Percentiles rank a stretch among this genome's conserved stretches.
phyloP scores from a whole-genome alignment of 23 tunicate species.

The Diplosoma virens region DNA sequence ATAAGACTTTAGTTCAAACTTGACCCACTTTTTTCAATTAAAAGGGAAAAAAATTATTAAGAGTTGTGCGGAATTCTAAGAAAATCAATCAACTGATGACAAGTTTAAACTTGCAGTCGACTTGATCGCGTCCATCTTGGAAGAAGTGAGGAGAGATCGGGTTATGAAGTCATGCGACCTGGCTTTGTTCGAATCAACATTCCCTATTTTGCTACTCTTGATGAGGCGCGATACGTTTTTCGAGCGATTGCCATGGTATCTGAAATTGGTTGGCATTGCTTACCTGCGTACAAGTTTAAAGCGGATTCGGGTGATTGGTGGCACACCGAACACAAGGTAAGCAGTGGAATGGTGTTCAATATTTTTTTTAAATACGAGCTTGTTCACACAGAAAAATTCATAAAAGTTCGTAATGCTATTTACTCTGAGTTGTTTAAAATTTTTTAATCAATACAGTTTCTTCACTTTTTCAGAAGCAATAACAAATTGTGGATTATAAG shows the following conservation, averaged over 20 bases:
- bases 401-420: no score
- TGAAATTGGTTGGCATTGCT: conserved; percentile 65
- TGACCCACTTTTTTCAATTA: no score
- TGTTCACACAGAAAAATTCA: no score
- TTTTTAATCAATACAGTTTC: no score
- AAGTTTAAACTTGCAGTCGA: conserved; percentile 40
- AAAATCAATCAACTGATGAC: no score
- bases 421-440: neutral
- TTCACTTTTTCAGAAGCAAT: no score
- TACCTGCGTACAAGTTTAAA: conserved; percentile 86
- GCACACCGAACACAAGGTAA: conserved; percentile 64
- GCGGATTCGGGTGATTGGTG: conserved; percentile 93
- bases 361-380: no score
- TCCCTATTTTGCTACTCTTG: conserved; percentile 70
- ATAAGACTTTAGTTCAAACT: no score
- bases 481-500: no score
- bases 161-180: conserved; percentile 80
- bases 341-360: no score
- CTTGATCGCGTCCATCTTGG: conserved; percentile 69
- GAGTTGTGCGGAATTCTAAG: no score
- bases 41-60: no score
- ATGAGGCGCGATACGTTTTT: conserved; percentile 57
- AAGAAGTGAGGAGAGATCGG: conserved; percentile 64
- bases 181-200: conserved; percentile 86
- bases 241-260: conserved; percentile 87